Evolutionary conservation across 2,113 vertebrate genomes (phyloP).

Genomic region (Oncorhynchus mykiss): DNA sequence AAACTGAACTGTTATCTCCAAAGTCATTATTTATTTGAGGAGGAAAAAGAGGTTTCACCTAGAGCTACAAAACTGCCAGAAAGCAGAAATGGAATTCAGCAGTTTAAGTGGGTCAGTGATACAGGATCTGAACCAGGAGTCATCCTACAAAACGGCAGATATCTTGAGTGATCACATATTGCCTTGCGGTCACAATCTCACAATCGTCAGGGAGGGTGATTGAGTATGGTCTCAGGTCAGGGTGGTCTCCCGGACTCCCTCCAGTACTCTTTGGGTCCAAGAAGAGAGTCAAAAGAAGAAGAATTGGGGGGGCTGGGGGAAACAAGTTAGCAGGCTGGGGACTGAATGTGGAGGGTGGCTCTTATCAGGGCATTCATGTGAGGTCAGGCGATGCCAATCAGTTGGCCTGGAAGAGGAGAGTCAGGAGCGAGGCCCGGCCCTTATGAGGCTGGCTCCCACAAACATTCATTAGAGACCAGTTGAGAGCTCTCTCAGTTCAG

Average conservation of each 20-base stretch:
- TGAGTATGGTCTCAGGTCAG: conserved; percentile 20
- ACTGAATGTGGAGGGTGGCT: conserved; percentile 32
- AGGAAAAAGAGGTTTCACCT: conserved; percentile 29
- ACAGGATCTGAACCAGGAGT: conserved; percentile 26
- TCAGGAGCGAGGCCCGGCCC: conserved; percentile 13
- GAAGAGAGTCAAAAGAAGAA: neutral
- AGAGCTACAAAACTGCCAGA: conserved; percentile 32
- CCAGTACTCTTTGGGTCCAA: neutral
- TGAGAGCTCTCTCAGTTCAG: neutral
- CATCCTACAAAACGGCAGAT: conserved; percentile 26
- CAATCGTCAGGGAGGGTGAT: conserved; percentile 3
- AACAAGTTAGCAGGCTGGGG: conserved; percentile 22
- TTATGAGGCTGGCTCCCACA: conserved; percentile 19
- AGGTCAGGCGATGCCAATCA: conserved; percentile 28
- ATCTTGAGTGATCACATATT: conserved; percentile 31
- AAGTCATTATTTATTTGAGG: conserved; percentile 41
- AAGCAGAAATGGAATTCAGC: conserved; percentile 33
- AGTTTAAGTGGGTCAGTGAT: conserved; percentile 49
- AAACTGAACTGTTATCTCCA: conserved; percentile 37
- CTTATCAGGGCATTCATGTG: conserved; percentile 61
- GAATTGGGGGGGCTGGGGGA: conserved; percentile 5
- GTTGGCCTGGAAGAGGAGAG: conserved; percentile 18
- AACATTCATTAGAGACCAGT: conserved; percentile 5
- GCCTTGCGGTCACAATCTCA: conserved; percentile 11
- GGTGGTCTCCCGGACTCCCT: conserved; percentile 23